Percentiles rank a stretch among this genome's conserved stretches.
Conservation (phyloP, 2,113 vertebrate genomes). For the Cyprinodon brontotheroides region DNA sequence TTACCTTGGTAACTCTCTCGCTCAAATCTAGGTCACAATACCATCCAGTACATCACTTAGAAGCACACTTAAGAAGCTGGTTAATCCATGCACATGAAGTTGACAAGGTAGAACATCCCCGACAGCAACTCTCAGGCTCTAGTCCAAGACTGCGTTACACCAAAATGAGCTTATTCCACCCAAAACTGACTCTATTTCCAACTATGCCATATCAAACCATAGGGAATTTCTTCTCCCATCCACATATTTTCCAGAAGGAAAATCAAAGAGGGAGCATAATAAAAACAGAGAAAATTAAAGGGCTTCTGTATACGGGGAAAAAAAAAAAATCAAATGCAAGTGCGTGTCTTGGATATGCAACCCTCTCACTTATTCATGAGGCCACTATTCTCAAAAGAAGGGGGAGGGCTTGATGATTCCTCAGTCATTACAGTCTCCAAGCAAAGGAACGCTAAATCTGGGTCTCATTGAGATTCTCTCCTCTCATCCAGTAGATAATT, state of each 20-base stretch:
- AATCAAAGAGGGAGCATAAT: constrained; percentile 18
- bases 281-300: constrained; percentile 39
- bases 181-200: constrained; percentile 12
- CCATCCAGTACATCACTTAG: constrained; percentile 41
- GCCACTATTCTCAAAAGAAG: constrained; percentile 61
- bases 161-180: constrained; percentile 46
- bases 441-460: constrained; percentile 69
- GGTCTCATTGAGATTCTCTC: constrained; percentile 60
- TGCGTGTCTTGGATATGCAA: constrained; percentile 57
- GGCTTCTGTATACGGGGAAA: constrained; percentile 20
- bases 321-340: constrained; percentile 44
- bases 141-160: constrained; percentile 28
- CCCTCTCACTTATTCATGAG: constrained; percentile 74
- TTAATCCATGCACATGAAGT: constrained; percentile 35
- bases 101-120: constrained; percentile 39
- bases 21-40: constrained; percentile 68
- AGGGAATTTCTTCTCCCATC: constrained; percentile 1
- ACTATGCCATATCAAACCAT: constrained; percentile 6
- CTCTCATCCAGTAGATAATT: constrained; percentile 39
- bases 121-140: constrained; percentile 36
- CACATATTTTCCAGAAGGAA: constrained; percentile 23
- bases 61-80: constrained; percentile 42
- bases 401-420: constrained; percentile 51
- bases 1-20: constrained; percentile 35
- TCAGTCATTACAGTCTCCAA: constrained; percentile 71